Base-by-base conservation (phyloP, 1,140 invertebrate genomes). In the Macrobrachium rosenbergii region DNA sequence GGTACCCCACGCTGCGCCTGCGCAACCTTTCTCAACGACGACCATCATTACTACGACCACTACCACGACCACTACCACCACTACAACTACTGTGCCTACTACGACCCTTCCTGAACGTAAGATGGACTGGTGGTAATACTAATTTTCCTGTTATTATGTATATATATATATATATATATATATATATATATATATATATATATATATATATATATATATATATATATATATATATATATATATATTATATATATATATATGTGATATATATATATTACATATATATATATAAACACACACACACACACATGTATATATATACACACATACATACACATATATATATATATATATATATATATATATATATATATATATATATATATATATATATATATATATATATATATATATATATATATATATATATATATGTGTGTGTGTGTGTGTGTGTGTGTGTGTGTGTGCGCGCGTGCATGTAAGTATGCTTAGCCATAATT, bases 81-180 rank as follows among this genome's bases (percentile, higher is more conserved):
- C 89, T 11, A 85, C 89, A 10, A 64, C 62, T 16, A 78, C 62
- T 21, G 52, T 73, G 37, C 77, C 73, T 59, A 82, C 79, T 17
- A 80, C 82, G 14, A 88, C 89, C 21, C 73, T 89, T 62, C 89
- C 89, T 19, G 89, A 89, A 59, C 85, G 89, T 89, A 77, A 88
- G 88, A 81, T 11, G 12, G 14, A 37, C 60, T 23, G 17, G 6
- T 21, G 21, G 28, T 3, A 37, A 37, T 2, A 37, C 28, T 37
- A 37, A 37, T 37, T 37, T 37, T 37, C 3, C 28, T 37, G 1
- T 37, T 37, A 37, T 37, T 37, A 37, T 37, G 28, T 3, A 2
- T 37, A 37, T 37, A 37, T 37, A 37, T 37, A 37, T 37, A 37
- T 37, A 37, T 1, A 37, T 37, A 37, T 37, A 37, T 37, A 37